These are phyloP conservation scores for Phalacrocorax aristotelis DNA, from an alignment of 2,113 vertebrate species.

Conservation along the genomic window DNA sequence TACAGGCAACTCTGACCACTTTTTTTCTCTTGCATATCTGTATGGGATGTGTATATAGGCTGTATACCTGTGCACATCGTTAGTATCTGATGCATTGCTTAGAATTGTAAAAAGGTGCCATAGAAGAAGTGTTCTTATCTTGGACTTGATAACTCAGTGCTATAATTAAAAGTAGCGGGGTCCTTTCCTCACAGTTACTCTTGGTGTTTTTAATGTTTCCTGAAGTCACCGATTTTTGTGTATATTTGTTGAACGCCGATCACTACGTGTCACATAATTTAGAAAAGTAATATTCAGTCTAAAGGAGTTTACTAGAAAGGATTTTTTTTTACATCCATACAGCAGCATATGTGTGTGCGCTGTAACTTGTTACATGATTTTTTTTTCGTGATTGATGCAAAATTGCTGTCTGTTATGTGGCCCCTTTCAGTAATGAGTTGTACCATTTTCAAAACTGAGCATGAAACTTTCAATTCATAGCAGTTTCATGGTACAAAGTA, in stretches of 20 bases:
- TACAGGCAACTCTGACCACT: rapidly evolving
- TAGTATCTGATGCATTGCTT: background rate
- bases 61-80: rapidly evolving
- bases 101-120: background rate
- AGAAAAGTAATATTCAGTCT: background rate
- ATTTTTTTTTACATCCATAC: background rate
- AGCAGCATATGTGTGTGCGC: background rate
- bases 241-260: background rate
- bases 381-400: background rate
- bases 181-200: background rate
- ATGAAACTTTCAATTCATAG: background rate
- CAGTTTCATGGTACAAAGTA: background rate
- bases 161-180: background rate
- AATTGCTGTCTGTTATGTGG: background rate
- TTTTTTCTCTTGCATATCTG: background rate
- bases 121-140: background rate
- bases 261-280: rapidly evolving
- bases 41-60: background rate
- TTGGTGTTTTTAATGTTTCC: background rate
- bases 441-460: background rate
- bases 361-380: background rate
- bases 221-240: background rate
- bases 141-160: background rate
- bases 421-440: background rate
- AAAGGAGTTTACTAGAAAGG: background rate